Conservation (phyloP, 2,888 invertebrate species). For the Caenorhabditis drosophilae region DNA sequence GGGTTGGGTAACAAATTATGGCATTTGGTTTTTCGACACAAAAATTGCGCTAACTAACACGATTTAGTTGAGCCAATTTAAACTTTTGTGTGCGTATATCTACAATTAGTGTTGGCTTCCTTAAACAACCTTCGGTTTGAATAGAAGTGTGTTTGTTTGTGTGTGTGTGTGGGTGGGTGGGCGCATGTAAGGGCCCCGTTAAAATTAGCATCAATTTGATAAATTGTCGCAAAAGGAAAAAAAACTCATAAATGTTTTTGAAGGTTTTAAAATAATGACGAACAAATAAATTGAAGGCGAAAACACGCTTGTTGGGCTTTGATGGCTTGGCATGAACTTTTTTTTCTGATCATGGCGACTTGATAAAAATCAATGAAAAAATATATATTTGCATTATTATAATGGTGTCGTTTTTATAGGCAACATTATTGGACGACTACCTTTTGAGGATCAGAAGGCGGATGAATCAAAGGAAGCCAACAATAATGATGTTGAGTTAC, state of each 20-base stretch:
- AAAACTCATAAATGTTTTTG: no score
- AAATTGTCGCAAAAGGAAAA: no score
- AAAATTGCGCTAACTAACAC: background rate
- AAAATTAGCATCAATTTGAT: constrained; percentile 34
- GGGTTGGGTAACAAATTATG: no score
- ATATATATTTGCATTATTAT: background rate
- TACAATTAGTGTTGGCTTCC: no score
- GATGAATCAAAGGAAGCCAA: constrained; percentile 36
- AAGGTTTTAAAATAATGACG: background rate
- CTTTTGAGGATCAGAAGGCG: constrained; percentile 26
- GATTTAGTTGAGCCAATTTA: constrained; percentile 42
- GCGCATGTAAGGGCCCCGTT: constrained; percentile 20
- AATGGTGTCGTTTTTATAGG: constrained; percentile 16
- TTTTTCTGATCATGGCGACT: no score
- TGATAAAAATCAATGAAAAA: background rate
- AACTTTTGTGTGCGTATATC: constrained; percentile 17
- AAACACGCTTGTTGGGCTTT: background rate
- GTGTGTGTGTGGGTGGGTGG: background rate
- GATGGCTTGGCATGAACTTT: background rate
- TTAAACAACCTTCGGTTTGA: background rate
- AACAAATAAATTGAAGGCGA: background rate
- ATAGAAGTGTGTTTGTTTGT: background rate
- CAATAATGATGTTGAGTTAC: constrained; percentile 47
- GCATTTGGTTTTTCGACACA: no score
- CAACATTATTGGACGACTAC: constrained; percentile 38